Conservation (phyloP, 2,113 vertebrate species). For the Leucopsar rothschildi region DNA sequence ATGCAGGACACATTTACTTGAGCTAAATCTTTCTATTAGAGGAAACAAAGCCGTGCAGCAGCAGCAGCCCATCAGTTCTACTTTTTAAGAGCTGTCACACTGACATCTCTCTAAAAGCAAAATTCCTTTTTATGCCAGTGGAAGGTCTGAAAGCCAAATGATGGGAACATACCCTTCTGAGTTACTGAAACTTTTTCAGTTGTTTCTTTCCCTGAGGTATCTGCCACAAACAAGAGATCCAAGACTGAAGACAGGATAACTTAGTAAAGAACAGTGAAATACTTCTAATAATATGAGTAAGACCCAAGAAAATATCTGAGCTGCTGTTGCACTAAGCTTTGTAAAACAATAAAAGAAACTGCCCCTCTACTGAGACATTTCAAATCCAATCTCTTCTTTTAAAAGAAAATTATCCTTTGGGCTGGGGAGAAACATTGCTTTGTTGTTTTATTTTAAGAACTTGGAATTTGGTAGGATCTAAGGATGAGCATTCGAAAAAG, state of each 20-base stretch:
- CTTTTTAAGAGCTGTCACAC: not conserved
- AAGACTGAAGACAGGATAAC: not conserved
- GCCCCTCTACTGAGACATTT: not conserved
- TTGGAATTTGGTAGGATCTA: not conserved
- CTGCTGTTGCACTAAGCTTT: not conserved
- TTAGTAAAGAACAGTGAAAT: not conserved
- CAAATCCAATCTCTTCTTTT: not conserved
- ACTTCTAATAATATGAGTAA: not conserved
- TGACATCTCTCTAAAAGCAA: not conserved
- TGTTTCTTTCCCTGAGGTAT: not conserved
- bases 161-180: not conserved
- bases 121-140: not conserved
- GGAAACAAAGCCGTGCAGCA: not conserved
- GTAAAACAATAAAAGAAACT: not conserved
- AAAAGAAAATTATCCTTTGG: not conserved
- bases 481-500: not conserved
- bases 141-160: constrained; percentile 1
- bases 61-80: not conserved
- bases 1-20: not conserved
- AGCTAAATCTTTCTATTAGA: not conserved
- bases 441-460: not conserved
- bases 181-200: not conserved
- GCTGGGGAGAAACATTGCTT: not conserved
- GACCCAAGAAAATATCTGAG: not conserved
- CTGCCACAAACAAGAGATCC: not conserved